phyloP scores from a whole-genome alignment of 2,797 vertebrate genomes.

The Perodicticus potto region DNA sequence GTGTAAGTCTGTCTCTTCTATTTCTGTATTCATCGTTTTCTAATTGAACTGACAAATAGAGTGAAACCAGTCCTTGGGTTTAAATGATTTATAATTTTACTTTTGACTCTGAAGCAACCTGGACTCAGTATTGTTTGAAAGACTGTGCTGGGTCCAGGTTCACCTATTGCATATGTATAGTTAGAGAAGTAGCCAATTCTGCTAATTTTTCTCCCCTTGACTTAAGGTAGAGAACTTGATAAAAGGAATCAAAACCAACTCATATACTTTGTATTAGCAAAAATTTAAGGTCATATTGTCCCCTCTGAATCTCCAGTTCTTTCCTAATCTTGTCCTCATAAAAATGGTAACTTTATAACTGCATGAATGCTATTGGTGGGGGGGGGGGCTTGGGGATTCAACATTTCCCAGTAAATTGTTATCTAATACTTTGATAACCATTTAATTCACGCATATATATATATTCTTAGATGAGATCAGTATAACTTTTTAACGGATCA shows the following conservation, averaged over 20 bases:
- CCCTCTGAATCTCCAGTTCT: slow-evolving; percentile 36
- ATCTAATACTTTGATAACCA: slow-evolving; percentile 8
- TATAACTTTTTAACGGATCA: slow-evolving; percentile 59
- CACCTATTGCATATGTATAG: not conserved
- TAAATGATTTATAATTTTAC: slow-evolving; percentile 79
- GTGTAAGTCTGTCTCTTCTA: slow-evolving; percentile 75
- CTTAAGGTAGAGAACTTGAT: slow-evolving; percentile 56
- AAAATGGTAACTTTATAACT: slow-evolving; percentile 62
- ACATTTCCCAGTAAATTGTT: slow-evolving; percentile 51
- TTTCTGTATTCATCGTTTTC: slow-evolving; percentile 81
- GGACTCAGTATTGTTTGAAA: slow-evolving; percentile 69
- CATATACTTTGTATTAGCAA: not conserved
- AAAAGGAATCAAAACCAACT: slow-evolving; percentile 51
- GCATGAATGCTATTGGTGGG: slow-evolving; percentile 7
- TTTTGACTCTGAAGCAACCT: slow-evolving; percentile 55
- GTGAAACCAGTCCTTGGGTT: slow-evolving; percentile 68
- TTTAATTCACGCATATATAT: slow-evolving; percentile 71
- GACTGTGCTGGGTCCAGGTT: slow-evolving; percentile 28
- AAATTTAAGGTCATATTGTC: slow-evolving; percentile 49
- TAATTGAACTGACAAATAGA: slow-evolving; percentile 82
- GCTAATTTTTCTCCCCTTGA: slow-evolving; percentile 55
- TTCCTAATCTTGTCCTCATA: slow-evolving; percentile 52
- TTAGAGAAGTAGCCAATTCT: slow-evolving; percentile 20
- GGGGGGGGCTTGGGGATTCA: not conserved
- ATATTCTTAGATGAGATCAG: slow-evolving; percentile 43